These are phyloP conservation scores for Pagrus major DNA, from an alignment of 2,113 vertebrate species.

Conservation along the genomic window DNA sequence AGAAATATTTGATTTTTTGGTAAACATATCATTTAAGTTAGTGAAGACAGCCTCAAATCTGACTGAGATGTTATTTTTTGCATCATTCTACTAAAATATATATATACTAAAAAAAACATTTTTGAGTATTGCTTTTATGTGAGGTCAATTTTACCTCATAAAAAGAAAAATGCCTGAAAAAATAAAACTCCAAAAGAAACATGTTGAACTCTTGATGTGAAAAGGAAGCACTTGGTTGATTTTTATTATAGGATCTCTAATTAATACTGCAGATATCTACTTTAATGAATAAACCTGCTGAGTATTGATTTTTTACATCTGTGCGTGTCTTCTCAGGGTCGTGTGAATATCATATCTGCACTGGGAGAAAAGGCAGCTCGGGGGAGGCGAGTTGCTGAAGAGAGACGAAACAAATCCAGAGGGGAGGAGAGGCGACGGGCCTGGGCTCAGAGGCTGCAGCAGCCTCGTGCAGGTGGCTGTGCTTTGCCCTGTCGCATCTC, in stretches of 20 bases:
- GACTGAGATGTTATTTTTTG: neutral
- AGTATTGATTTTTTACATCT: slow-evolving; percentile 25
- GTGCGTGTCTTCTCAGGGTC: slow-evolving; percentile 4
- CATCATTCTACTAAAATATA: too few relatives aligned
- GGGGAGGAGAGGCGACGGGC: neutral
- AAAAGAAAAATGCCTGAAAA: neutral
- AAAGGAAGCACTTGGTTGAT: slow-evolving; percentile 18
- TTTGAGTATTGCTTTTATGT: neutral
- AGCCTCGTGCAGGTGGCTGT: slow-evolving; percentile 34
- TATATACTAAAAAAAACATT: neutral
- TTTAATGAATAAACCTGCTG: slow-evolving; percentile 45
- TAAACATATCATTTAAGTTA: neutral
- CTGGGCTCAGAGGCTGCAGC: slow-evolving; percentile 14
- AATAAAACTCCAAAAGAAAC: neutral
- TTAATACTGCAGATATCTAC: slow-evolving; percentile 42
- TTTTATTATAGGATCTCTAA: slow-evolving; percentile 19
- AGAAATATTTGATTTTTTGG: neutral
- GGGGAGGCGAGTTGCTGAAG: neutral
- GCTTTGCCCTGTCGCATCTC: slow-evolving; percentile 55
- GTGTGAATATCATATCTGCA: slow-evolving; percentile 38
- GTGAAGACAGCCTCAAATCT: neutral
- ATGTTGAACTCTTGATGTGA: slow-evolving; percentile 11
- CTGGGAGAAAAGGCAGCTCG: slow-evolving; percentile 2
- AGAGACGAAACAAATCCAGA: neutral
- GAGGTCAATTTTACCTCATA: neutral